A percentile compares a stretch with the other conserved stretches of the same genome.
Evolutionary conservation across 2,888 invertebrate species (phyloP).

Genomic region (Ditylenchus weischeri): DNA sequence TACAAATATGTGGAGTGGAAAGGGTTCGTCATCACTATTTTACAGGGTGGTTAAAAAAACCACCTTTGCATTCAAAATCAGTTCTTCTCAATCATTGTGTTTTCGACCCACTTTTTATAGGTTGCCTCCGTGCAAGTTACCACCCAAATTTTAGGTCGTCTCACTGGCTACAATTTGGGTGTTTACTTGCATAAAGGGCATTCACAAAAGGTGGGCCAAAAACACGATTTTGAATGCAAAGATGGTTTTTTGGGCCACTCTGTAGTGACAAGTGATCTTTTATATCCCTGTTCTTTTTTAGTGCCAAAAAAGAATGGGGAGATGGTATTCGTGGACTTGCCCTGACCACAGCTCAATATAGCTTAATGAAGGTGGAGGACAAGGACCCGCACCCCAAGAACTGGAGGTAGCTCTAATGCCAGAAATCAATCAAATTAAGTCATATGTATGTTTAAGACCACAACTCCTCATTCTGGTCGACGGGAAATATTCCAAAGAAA

Average conservation of each 20-base stretch:
- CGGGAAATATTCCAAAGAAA: conserved; percentile 69
- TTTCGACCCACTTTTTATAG: too few species aligned
- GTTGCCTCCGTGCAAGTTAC: too few species aligned
- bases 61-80: too few species aligned
- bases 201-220: too few species aligned
- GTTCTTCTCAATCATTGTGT: too few species aligned
- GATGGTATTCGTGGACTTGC: conserved; percentile 97
- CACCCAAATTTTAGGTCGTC: too few species aligned
- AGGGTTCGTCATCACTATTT: conserved; percentile 68
- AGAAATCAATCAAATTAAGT: background rate
- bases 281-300: conserved; percentile 24
- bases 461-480: conserved; percentile 87
- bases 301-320: conserved; percentile 99
- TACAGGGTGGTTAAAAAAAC: too few species aligned
- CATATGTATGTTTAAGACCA: conserved; percentile 69
- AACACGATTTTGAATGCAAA: too few species aligned
- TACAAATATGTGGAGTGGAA: conserved; percentile 97
- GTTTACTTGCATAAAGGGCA: too few species aligned
- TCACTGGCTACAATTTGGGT: too few species aligned
- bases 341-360: conserved; percentile 91
- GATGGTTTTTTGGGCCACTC: too few species aligned
- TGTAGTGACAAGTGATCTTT: too few species aligned
- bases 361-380: conserved; percentile 87
- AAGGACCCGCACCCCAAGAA: conserved; percentile 97
- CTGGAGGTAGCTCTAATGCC: conserved; percentile 68